Conservation (phyloP, 2,888 invertebrate species). For the Drosophila phalerata region DNA sequence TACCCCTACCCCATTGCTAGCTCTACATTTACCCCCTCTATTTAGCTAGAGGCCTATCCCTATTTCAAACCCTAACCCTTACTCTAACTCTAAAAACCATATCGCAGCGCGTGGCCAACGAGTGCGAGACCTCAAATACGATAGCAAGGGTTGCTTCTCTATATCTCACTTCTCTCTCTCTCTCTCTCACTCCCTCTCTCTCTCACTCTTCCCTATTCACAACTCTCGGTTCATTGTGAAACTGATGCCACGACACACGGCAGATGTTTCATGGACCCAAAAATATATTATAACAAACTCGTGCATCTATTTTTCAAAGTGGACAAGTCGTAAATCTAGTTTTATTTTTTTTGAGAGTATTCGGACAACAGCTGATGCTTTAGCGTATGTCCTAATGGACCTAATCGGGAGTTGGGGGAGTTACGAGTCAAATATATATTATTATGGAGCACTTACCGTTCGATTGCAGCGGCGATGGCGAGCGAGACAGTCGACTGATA, state of each 20-base stretch:
- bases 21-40: conserved; percentile 7
- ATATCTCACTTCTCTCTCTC: conserved; percentile 1
- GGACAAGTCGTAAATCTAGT: conserved; percentile 83
- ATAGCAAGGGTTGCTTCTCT: conserved; percentile 59
- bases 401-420: background rate
- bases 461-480: conserved; percentile 92
- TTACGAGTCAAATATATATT: conserved; percentile 17
- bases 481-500: conserved; percentile 89
- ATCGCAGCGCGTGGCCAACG: conserved; percentile 67
- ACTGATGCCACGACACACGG: conserved; percentile 79
- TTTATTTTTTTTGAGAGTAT: conserved; percentile 6
- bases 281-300: conserved; percentile 16
- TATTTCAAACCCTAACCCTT: conserved; percentile 30
- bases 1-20: conserved; percentile 4
- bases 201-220: background rate
- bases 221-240: conserved; percentile 61
- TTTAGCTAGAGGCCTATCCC: conserved; percentile 3
- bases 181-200: background rate
- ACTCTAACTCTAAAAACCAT: conserved; percentile 3
- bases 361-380: conserved; percentile 77
- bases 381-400: conserved; percentile 17
- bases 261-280: conserved; percentile 71
- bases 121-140: conserved; percentile 39
- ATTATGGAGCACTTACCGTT: conserved; percentile 87
- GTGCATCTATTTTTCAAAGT: conserved; percentile 44